Evolutionary conservation across 2,888 invertebrate species (phyloP).

Genomic region (Saturnia pavonia): DNA sequence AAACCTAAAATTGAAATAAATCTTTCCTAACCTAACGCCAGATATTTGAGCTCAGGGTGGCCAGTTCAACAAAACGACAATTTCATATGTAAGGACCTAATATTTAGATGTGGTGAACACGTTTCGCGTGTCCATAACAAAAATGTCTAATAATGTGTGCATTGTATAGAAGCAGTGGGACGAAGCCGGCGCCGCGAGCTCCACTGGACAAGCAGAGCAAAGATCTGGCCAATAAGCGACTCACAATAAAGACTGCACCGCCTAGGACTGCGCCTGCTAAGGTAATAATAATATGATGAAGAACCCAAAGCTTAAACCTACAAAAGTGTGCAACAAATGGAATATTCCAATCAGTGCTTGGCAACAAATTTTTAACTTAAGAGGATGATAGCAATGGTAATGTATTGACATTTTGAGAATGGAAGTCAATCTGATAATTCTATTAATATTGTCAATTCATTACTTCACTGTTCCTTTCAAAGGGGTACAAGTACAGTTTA

Average conservation of each 20-base stretch:
- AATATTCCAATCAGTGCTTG: neutral
- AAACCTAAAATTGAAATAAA: too few species aligned
- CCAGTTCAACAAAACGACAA: too few species aligned
- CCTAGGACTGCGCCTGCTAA: constrained; percentile 66
- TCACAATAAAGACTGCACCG: constrained; percentile 78
- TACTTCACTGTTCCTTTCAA: too few species aligned
- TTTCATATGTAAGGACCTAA: too few species aligned
- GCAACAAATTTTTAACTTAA: neutral
- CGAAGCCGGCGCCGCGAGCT: constrained; percentile 20
- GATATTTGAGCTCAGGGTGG: too few species aligned
- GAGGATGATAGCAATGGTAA: too few species aligned
- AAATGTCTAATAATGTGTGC: neutral
- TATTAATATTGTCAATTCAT: too few species aligned
- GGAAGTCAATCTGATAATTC: too few species aligned
- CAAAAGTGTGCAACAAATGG: neutral
- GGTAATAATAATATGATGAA: constrained; percentile 39
- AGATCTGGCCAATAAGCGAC: constrained; percentile 86
- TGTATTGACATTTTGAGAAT: too few species aligned
- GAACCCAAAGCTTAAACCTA: neutral
- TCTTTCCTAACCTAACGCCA: too few species aligned
- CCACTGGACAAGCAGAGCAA: constrained; percentile 83
- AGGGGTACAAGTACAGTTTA: too few species aligned
- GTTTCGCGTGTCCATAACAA: neutral
- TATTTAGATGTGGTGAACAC: neutral
- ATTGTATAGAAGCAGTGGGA: constrained; percentile 13